Base-by-base conservation (phyloP, 2,888 invertebrate genomes). In the Craniophora ligustri region DNA sequence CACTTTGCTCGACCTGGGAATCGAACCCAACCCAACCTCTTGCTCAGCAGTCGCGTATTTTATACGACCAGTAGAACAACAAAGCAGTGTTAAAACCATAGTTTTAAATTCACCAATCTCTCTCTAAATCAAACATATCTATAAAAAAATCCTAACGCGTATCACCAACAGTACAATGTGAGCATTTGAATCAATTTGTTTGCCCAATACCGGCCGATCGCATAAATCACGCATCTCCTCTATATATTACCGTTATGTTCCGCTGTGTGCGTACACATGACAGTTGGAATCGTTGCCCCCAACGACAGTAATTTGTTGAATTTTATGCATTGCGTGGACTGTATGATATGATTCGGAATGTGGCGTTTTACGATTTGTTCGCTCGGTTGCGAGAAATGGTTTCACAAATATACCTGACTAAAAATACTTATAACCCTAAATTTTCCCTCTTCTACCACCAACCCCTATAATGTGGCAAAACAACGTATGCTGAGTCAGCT, bases 111-210 rank as follows among this genome's bases (percentile, higher is more conserved):
- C 6, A 5, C 19, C 19, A 1, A 10, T n/a, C n/a, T 2, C 8
- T 8, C n/a, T 23, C 23, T 23, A n/a, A 23, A 23, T 2, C 3
- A 23, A 21, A 21, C 7, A 7, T 2, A 39, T 10, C 7, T 34
- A n/a, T n/a, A 18, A 42, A 54, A 42, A 28, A 31, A 31, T 39
- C 13, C n/a, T 13, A 3, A 38, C 26, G 35, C 15, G 15, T 15
- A 11, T 21, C 26, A 46, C 62, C 38, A 47, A 53, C 60, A 45
- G 49, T 65, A 41, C 47, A 46, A 72, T 50, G 64, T 42, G 50
- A 53, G 67, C 53, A 70, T 71, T 81, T 66, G 75, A 77, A 86
- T 87, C 89, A 87, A 88, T 88, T 88, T 86, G 85, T 86, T 84
- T 79, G 74, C 59, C 63, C 83, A 79, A 81, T 82, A 78, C 77